Evolutionary conservation across 1,140 invertebrate genomes (phyloP).

Genomic region (Plectrocnemia conspersa): DNA sequence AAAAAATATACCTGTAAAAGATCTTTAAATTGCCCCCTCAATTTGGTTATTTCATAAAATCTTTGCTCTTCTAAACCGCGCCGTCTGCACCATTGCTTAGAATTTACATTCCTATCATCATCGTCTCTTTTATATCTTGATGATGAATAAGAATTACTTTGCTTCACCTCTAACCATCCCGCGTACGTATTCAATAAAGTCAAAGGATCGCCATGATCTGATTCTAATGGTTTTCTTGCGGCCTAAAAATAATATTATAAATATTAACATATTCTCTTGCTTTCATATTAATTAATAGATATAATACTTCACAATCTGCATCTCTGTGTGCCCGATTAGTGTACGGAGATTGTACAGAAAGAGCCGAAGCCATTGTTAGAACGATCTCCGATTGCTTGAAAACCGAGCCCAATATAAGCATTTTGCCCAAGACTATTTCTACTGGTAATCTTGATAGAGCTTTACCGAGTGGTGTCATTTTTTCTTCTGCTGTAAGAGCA

Average conservation of each 20-base stretch:
- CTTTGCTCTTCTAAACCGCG: slow-evolving; percentile 91
- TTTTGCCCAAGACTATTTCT: slow-evolving; percentile 93
- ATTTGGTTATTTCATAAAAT: slow-evolving; percentile 93
- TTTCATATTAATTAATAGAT: not conserved
- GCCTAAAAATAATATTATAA: slow-evolving; percentile 50
- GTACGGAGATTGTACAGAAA: slow-evolving; percentile 92
- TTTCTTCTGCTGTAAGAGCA: slow-evolving; percentile 78
- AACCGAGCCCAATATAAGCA: slow-evolving; percentile 88
- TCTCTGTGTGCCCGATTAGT: slow-evolving; percentile 85
- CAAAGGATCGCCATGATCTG: slow-evolving; percentile 93
- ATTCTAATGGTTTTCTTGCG: slow-evolving; percentile 75
- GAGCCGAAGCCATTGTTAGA: slow-evolving; percentile 81
- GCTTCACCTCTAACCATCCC: slow-evolving; percentile 83
- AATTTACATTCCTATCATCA: slow-evolving; percentile 43
- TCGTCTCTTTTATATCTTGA: slow-evolving; percentile 19
- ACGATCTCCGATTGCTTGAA: slow-evolving; percentile 91
- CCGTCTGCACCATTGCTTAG: slow-evolving; percentile 78
- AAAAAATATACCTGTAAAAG: slow-evolving; percentile 62
- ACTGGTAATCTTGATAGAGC: slow-evolving; percentile 87
- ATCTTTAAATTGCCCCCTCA: slow-evolving; percentile 84
- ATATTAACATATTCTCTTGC: slow-evolving; percentile 4
- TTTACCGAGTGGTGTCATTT: slow-evolving; percentile 84
- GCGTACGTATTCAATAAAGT: slow-evolving; percentile 85
- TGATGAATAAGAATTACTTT: slow-evolving; percentile 38
- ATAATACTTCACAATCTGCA: slow-evolving; percentile 67